Base-by-base conservation (phyloP, 2,113 vertebrate genomes). In the Crotophaga sulcirostris region DNA sequence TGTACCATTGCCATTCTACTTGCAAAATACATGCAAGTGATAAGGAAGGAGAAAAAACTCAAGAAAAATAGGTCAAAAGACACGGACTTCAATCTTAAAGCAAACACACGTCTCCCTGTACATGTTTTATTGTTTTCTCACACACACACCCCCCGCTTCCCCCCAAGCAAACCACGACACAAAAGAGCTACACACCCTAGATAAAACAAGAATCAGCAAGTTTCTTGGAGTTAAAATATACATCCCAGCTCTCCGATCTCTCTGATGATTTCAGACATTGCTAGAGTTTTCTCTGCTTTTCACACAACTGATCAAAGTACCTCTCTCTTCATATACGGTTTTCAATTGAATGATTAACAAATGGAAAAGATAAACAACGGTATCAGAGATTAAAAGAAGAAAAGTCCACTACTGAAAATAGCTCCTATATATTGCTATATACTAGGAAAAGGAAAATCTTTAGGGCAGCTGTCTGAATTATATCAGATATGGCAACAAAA, bases 11-110 rank as follows among this genome's bases (percentile, higher is more conserved):
- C 44, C 62, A 95, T 91, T 52, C 29, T 87, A 77, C 54, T 87
- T 89, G 52, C 54, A 92, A 97, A 96, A 95, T 28, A 42, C 3
- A 77, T 16, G 26, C 31, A 74, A 72, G 18, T 36, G 90, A 89
- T 23, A 60, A n/a, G 51, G 31, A 72, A 89, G 18, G 42, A 74
- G 89, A 75, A 80, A 80, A 78, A 24, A 8, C 8, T 7, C 36
- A 60, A 68, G 40, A 69, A 69, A 93, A 92, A 81, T 3, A 73
- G 28, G 36, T 34, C 34, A 74, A 56, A 93, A 93, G 47, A 55
- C 5, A 6, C 5, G 7, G 42, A 60, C 23, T 52, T 67, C 44
- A 84, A 66, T 59, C 19, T 47, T 45, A 85, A 70, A 74, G 40
- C 16, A 87, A 84, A 45, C 6, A 49, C 16, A 15, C 5, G 79